These are phyloP conservation scores for Mystacides longicornis DNA, from an alignment of 2,888 invertebrate genomes.

Conservation along the genomic window DNA sequence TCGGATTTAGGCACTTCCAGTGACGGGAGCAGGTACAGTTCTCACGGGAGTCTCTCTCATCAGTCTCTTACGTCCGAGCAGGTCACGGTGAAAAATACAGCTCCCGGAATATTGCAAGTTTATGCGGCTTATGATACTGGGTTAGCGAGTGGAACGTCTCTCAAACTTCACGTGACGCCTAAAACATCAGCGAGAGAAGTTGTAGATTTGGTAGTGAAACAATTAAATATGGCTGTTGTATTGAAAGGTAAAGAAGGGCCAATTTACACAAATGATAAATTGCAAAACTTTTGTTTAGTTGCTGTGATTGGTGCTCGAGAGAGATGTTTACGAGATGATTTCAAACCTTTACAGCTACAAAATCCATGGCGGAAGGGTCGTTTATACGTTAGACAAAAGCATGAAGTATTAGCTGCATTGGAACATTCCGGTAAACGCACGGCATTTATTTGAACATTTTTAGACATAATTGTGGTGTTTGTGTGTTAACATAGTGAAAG, in stretches of 20 bases:
- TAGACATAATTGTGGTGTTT: conserved; percentile 4
- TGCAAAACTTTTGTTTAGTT: conserved; percentile 87
- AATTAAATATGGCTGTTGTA: conserved; percentile 88
- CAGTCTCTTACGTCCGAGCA: conserved; percentile 22
- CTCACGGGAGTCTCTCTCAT: conserved; percentile 22
- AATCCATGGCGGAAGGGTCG: conserved; percentile 95
- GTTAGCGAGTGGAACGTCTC: conserved; percentile 83
- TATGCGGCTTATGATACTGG: conserved; percentile 96
- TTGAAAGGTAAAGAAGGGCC: conserved; percentile 81
- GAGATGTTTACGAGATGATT: conserved; percentile 88
- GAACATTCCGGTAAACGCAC: conserved; percentile 82
- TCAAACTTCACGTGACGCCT: conserved; percentile 88
- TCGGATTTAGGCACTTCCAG: conserved; percentile 24
- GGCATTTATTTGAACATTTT: conserved; percentile 47
- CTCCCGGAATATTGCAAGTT: conserved; percentile 56
- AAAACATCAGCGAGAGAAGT: conserved; percentile 92
- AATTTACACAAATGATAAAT: conserved; percentile 73
- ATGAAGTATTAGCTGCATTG: conserved; percentile 79
- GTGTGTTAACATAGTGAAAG: conserved; percentile 5
- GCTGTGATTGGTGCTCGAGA: conserved; percentile 94
- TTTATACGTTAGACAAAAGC: conserved; percentile 85
- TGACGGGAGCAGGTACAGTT: conserved; percentile 23
- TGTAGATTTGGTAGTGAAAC: conserved; percentile 90
- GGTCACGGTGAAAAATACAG: conserved; percentile 21
- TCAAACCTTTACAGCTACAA: conserved; percentile 85